A percentile compares a stretch with the other conserved stretches of the same genome.
These are phyloP conservation scores for Pecten maximus DNA, from an alignment of 2,888 invertebrate species.

Conservation along the genomic window DNA sequence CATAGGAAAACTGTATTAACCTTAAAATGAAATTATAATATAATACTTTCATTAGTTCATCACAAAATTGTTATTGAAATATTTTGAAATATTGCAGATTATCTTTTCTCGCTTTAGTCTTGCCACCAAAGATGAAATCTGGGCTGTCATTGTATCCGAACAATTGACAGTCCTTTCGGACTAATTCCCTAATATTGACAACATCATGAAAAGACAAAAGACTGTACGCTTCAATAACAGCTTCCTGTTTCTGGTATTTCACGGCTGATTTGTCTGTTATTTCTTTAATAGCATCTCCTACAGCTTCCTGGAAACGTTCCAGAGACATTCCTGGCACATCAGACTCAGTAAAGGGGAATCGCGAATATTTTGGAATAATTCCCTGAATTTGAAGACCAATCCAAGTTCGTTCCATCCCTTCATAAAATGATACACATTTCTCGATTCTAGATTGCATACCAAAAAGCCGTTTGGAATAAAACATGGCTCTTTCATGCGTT, in stretches of 20 bases:
- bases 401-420: conserved; percentile 62
- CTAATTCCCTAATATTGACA: conserved; percentile 55
- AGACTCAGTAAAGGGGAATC: conserved; percentile 55
- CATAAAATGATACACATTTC: conserved; percentile 56
- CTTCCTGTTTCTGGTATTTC: conserved; percentile 62
- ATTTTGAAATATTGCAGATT: conserved; percentile 53
- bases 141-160: conserved; percentile 62
- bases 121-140: conserved; percentile 45
- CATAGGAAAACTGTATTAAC: too few relatives aligned
- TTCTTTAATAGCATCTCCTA: conserved; percentile 44
- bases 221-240: conserved; percentile 62
- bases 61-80: background rate
- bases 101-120: background rate
- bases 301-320: conserved; percentile 49
- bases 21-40: too few relatives aligned
- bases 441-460: conserved; percentile 50
- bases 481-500: conserved; percentile 52
- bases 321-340: conserved; percentile 40
- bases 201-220: conserved; percentile 53
- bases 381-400: conserved; percentile 66
- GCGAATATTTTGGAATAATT: conserved; percentile 55
- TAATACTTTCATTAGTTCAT: too few relatives aligned
- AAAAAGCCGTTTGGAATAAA: conserved; percentile 55
- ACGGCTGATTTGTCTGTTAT: conserved; percentile 48
- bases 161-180: conserved; percentile 63